Evolutionary conservation across 2,888 invertebrate species (phyloP).

Genomic region (Xestia ashworthii): DNA sequence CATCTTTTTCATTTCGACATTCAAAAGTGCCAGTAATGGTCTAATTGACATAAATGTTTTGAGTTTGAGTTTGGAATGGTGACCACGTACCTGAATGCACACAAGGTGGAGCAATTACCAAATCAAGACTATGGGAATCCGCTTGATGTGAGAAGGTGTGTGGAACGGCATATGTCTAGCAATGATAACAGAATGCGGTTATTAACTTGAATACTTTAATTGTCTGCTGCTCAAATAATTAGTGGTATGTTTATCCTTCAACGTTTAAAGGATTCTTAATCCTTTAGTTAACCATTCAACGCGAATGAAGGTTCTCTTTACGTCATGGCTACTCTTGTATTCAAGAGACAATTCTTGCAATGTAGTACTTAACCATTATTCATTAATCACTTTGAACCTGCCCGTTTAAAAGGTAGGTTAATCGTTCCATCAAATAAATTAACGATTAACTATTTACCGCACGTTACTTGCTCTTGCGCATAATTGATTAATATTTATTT

Average conservation of each 20-base stretch:
- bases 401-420: neutral
- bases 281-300: neutral
- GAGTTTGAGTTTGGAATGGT: neutral
- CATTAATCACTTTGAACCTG: neutral
- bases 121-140: no score
- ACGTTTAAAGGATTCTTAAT: neutral
- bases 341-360: neutral
- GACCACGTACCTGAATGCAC: neutral
- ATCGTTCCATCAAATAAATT: conserved; percentile 18
- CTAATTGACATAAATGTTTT: neutral
- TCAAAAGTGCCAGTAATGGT: neutral
- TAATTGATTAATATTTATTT: conserved; percentile 5
- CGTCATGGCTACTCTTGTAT: conserved; percentile 7
- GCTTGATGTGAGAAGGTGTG: neutral
- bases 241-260: neutral
- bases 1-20: neutral
- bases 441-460: neutral
- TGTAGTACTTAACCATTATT: conserved; percentile 8
- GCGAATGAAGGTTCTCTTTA: neutral
- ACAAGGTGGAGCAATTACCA: no score
- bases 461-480: conserved; percentile 10
- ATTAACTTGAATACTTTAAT: neutral
- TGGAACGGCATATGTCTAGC: no score
- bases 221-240: neutral
- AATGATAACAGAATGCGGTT: neutral